These are phyloP conservation scores for Poeciliopsis turneri DNA, from an alignment of 2,797 vertebrate species.

Conservation along the genomic window DNA sequence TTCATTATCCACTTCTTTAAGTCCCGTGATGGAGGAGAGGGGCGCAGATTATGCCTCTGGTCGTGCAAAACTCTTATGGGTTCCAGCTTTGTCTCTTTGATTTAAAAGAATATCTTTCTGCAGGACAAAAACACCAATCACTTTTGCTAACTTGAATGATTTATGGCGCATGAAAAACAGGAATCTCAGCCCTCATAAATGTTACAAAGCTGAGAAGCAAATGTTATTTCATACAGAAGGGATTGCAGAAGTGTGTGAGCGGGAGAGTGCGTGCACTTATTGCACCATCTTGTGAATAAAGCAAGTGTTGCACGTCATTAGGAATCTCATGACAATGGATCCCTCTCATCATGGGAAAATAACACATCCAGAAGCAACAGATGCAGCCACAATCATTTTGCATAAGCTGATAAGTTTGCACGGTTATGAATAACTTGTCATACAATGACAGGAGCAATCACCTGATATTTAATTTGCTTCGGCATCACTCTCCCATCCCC, in stretches of 20 bases:
- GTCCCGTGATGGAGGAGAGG: slow-evolving; percentile 36
- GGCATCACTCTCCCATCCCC: slow-evolving; percentile 40
- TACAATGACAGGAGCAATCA: slow-evolving; percentile 44
- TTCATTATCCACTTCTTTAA: slow-evolving; percentile 51
- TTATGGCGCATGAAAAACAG: slow-evolving; percentile 61
- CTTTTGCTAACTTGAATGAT: slow-evolving; percentile 64
- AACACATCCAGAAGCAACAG: slow-evolving; percentile 10
- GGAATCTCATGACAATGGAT: slow-evolving; percentile 35
- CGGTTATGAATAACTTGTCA: slow-evolving; percentile 48
- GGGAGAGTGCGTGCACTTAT: slow-evolving; percentile 68
- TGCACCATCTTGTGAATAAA: slow-evolving; percentile 82
- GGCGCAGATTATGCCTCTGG: slow-evolving; percentile 44
- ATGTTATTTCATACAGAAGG: slow-evolving; percentile 54
- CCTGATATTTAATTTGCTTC: slow-evolving; percentile 59
- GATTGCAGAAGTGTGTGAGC: slow-evolving; percentile 40
- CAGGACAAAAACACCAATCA: slow-evolving; percentile 59
- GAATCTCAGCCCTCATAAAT: slow-evolving; percentile 59
- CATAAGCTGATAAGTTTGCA: slow-evolving; percentile 33
- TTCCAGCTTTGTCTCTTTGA: slow-evolving; percentile 59
- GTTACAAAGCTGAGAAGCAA: slow-evolving; percentile 53
- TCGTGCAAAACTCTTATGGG: slow-evolving; percentile 47
- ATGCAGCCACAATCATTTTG: slow-evolving; percentile 39
- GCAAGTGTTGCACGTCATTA: slow-evolving; percentile 69
- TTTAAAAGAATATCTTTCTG: slow-evolving; percentile 49
- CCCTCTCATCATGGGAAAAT: background rate